Evolutionary conservation across 2,888 invertebrate species (phyloP).

Genomic region (Arge pagana): DNA sequence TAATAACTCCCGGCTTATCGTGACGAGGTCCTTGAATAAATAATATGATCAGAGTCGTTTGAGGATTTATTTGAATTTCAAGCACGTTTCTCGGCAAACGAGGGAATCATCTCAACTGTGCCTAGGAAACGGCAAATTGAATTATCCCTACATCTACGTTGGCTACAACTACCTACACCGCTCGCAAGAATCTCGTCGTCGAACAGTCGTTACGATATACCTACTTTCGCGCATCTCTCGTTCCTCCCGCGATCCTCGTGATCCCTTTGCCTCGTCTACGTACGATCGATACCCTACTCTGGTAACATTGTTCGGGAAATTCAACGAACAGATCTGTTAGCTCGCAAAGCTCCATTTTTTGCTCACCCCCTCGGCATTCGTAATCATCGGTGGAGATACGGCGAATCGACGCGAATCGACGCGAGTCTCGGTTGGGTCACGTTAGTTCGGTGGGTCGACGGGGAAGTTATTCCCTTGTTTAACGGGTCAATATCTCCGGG

Average conservation of each 20-base stretch:
- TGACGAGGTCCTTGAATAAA: too few relatives aligned
- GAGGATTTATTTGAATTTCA: background rate
- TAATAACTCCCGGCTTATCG: too few relatives aligned
- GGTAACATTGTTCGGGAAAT: background rate
- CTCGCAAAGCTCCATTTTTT: background rate
- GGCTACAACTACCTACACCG: too few relatives aligned
- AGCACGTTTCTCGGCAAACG: constrained; percentile 2
- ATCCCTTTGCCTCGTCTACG: background rate
- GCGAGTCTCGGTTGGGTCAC: too few relatives aligned
- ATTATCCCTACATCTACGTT: constrained; percentile 4
- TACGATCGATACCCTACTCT: background rate
- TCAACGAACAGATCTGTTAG: background rate
- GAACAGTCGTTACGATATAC: background rate
- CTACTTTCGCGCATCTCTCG: background rate
- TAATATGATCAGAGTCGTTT: background rate
- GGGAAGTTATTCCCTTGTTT: background rate
- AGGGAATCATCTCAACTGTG: background rate
- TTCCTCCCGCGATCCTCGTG: background rate
- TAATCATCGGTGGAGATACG: background rate
- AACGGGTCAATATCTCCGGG: constrained; percentile 1
- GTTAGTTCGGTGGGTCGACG: too few relatives aligned
- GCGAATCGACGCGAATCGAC: too few relatives aligned
- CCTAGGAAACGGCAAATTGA: constrained; percentile 7
- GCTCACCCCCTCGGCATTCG: background rate
- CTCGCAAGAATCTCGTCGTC: background rate